These are phyloP conservation scores for Crossocerus cetratus DNA, from an alignment of 2,888 invertebrate genomes.

Conservation along the genomic window DNA sequence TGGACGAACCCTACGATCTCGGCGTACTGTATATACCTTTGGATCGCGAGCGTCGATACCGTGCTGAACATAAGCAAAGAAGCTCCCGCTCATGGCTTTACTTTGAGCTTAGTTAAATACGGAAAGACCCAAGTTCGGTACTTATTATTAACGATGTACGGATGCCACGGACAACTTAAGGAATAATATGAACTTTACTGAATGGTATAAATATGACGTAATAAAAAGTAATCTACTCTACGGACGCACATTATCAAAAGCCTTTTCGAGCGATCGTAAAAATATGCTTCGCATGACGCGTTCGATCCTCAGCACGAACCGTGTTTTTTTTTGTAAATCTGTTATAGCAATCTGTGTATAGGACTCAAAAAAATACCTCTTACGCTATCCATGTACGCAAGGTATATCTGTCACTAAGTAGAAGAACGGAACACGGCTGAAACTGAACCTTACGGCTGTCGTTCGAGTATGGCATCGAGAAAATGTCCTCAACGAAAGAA, in stretches of 20 bases:
- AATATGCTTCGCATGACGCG: constrained; percentile 55
- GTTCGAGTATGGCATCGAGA: constrained; percentile 57
- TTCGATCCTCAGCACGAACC: constrained; percentile 49
- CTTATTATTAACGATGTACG: constrained; percentile 19
- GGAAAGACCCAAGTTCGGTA: constrained; percentile 32
- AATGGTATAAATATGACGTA: constrained; percentile 53
- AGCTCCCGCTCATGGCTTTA: constrained; percentile 7
- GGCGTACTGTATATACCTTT: constrained; percentile 13
- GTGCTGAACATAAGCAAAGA: constrained; percentile 21
- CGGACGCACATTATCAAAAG: constrained; percentile 56
- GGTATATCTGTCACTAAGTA: constrained; percentile 60
- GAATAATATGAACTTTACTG: constrained; percentile 39
- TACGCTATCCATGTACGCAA: constrained; percentile 51
- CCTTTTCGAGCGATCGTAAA: constrained; percentile 57
- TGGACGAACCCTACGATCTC: constrained; percentile 45
- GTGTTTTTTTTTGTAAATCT: constrained; percentile 51
- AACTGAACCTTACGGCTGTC: constrained; percentile 54
- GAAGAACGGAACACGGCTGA: constrained; percentile 62
- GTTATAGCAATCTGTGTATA: constrained; percentile 54
- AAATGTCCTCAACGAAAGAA: background rate
- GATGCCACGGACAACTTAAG: constrained; percentile 40
- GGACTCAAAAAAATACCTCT: constrained; percentile 55
- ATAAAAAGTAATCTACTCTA: constrained; percentile 62
- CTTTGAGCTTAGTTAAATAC: constrained; percentile 19
- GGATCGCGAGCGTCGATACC: constrained; percentile 16